Base-by-base conservation (phyloP, 2,888 invertebrate species). In the Acronicta aceris region DNA sequence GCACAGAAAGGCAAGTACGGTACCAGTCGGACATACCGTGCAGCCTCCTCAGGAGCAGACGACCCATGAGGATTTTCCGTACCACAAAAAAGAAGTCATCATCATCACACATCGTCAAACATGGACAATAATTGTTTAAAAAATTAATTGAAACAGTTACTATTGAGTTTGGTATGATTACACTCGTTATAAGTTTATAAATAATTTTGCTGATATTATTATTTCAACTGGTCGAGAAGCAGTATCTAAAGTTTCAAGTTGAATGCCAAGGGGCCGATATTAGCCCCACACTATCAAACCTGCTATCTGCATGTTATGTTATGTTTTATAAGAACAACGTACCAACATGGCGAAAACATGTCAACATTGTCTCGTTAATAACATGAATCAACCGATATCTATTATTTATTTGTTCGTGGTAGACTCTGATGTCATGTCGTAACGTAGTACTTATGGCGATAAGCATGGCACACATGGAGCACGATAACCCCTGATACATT, bases 401-500 rank as follows among this genome's bases (percentile, higher is more conserved):
- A 65, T 71, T 76, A 66, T 78, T 73, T 76, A 71, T 81, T 61
- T 73, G 74, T 70, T 69, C 53, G 62, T 65, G 71, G 71, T 55
- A 70, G 59, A 70, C 73, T 72, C 57, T 68, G 69, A 73, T 76
- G 76, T 71, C 76, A 78, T 81, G 63, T 74, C 66, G 70, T 69
- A 79, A 73, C 57, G 51, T 46, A 65, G 58, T 59, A 79, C 56
- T 76, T 65, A 81, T 78, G 80, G 82, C 74, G 81, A 82, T 83
- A 83, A 81, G 69, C 68, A 81, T 82, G 81, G 78, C 66, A 73
- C 62, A 73, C 70, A 79, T 70, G 59, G 12, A 43, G 25, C 54
- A 27, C 50, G 82, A 82, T 82, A 82, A 81, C 81, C 82, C 68
- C 56, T 67, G 51, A 59, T 70, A 65, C 71, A 61, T 72, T 74